A percentile compares a stretch with the other conserved stretches of the same genome.
These are phyloP conservation scores for Diadegma fenestrale DNA, from an alignment of 2,888 invertebrate species.

Conservation along the genomic window DNA sequence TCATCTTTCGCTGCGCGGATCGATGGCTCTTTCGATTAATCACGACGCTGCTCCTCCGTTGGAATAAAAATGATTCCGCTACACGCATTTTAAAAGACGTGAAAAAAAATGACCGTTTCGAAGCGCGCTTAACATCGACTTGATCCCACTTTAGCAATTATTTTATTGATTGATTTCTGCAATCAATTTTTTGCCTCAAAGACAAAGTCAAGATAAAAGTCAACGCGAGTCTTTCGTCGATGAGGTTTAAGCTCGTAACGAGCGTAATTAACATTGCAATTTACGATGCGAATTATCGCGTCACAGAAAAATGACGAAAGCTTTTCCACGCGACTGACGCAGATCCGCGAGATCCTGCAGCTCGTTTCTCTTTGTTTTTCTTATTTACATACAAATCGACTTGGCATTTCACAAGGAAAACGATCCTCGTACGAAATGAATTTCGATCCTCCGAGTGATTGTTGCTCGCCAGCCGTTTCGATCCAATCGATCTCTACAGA, in stretches of 20 bases:
- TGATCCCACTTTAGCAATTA: conserved; percentile 22
- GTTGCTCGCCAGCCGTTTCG: conserved; percentile 20
- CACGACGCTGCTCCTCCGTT: conserved; percentile 9
- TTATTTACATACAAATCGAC: conserved; percentile 61
- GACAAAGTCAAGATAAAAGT: neutral
- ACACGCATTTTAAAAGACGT: neutral
- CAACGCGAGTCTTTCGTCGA: neutral
- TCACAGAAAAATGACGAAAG: conserved; percentile 36
- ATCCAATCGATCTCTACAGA: conserved; percentile 25
- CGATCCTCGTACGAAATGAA: conserved; percentile 51
- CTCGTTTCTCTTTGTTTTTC: conserved; percentile 36
- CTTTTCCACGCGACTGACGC: conserved; percentile 11
- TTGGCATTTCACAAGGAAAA: conserved; percentile 36
- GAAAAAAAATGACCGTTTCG: neutral
- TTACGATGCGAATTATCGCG: conserved; percentile 27
- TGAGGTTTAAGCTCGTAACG: conserved; percentile 14
- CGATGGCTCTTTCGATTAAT: conserved; percentile 31
- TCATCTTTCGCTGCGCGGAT: conserved; percentile 13
- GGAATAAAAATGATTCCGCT: conserved; percentile 42
- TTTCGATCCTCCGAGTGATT: conserved; percentile 37
- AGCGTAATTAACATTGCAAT: neutral
- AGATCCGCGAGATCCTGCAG: neutral
- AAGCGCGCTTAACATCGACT: neutral
- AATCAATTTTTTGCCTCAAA: neutral
- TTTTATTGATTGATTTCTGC: conserved; percentile 24